These are phyloP conservation scores for Sprattus sprattus DNA, from an alignment of 2,113 vertebrate species.

Conservation along the genomic window DNA sequence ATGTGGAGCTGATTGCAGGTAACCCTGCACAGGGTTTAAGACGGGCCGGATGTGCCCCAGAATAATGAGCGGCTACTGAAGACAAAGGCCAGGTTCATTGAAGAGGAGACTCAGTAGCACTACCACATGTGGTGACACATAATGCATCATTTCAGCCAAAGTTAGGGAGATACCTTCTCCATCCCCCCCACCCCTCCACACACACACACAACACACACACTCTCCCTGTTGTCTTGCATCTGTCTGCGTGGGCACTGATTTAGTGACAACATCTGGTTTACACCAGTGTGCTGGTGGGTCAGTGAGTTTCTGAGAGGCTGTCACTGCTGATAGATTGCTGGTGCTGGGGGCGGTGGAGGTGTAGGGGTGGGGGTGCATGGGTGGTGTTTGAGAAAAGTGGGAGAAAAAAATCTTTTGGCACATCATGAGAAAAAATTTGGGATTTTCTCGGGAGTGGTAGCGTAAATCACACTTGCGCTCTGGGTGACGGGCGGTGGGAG, in stretches of 20 bases:
- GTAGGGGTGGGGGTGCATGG: neutral
- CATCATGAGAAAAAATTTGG: constrained; percentile 38
- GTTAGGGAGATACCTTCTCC: neutral
- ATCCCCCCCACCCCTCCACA: neutral
- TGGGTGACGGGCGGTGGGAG: neutral
- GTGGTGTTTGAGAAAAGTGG: constrained; percentile 6
- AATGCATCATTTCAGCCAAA: constrained; percentile 6
- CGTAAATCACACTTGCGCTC: constrained; percentile 48
- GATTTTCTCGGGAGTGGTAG: constrained; percentile 39
- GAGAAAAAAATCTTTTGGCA: constrained; percentile 36
- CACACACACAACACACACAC: neutral
- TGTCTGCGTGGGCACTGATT: constrained; percentile 53
- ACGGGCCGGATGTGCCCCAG: neutral
- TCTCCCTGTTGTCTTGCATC: constrained; percentile 42
- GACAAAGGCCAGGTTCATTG: neutral
- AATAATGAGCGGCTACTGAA: neutral
- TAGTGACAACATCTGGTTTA: constrained; percentile 58
- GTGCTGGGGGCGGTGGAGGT: constrained; percentile 10
- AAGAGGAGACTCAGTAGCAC: neutral
- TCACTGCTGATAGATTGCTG: constrained; percentile 51
- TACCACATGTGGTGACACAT: neutral
- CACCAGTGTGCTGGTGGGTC: constrained; percentile 42
- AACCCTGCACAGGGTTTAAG: neutral
- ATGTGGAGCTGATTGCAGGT: neutral
- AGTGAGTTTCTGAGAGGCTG: constrained; percentile 44